Evolutionary conservation across 2,888 invertebrate species (phyloP).

Genomic region (Leuctra nigra): DNA sequence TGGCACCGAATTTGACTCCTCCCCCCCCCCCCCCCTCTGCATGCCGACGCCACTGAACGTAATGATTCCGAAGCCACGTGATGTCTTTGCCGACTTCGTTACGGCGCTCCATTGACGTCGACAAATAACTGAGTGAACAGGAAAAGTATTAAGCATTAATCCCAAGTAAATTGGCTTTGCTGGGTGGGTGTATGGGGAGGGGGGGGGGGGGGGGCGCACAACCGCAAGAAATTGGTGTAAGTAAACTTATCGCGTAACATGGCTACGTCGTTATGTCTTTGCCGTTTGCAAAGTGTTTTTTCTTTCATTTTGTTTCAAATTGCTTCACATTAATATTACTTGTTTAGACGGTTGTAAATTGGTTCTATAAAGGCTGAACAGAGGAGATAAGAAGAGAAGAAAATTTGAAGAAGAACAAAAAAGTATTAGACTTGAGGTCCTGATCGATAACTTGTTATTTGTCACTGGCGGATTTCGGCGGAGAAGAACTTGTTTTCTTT

Average conservation of each 20-base stretch:
- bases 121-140: too few relatives aligned
- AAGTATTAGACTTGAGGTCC: conserved; percentile 9
- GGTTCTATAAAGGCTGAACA: not conserved
- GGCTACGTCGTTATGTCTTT: conserved; percentile 5
- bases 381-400: conserved; percentile 17
- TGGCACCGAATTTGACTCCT: too few relatives aligned
- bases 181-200: too few relatives aligned
- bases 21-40: too few relatives aligned
- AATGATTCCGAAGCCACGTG: too few relatives aligned
- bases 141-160: too few relatives aligned
- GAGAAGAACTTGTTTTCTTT: too few relatives aligned
- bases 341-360: conserved; percentile 18
- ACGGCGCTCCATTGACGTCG: too few relatives aligned
- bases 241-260: not conserved
- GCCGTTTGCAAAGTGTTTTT: not conserved
- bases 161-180: too few relatives aligned
- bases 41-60: too few relatives aligned
- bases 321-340: conserved; percentile 13
- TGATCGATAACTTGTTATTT: conserved; percentile 18
- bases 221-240: not conserved
- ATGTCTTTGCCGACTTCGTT: too few relatives aligned
- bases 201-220: too few relatives aligned
- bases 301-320: conserved; percentile 1
- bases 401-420: conserved; percentile 8
- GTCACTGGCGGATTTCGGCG: not conserved